A percentile compares a stretch with the other conserved stretches of the same genome.
Conservation (phyloP, 1,140 invertebrate genomes). For the Colletes latitarsis region DNA sequence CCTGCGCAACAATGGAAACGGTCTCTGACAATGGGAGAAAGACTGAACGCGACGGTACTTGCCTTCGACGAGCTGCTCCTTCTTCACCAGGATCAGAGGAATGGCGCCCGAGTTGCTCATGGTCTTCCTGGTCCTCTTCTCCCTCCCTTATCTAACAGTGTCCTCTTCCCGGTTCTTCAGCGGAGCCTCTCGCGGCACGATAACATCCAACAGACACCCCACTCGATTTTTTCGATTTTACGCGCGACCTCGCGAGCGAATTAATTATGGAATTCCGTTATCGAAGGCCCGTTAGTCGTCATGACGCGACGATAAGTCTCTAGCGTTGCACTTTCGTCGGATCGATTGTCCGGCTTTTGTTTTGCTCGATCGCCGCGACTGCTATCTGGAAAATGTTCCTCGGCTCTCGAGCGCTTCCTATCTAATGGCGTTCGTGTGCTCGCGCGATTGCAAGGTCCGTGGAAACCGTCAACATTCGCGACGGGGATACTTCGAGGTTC, state of each 20-base stretch:
- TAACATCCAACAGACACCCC: constrained; percentile 35
- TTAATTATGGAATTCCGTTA: constrained; percentile 11
- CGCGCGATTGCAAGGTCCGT: too few species aligned
- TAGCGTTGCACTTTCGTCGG: too few species aligned
- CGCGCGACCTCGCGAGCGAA: background rate
- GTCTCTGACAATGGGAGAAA: constrained; percentile 18
- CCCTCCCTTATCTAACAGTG: constrained; percentile 13
- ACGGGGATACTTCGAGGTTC: too few species aligned
- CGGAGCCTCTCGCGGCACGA: constrained; percentile 15
- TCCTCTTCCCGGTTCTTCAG: constrained; percentile 30
- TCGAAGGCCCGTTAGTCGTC: background rate
- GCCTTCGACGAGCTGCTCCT: constrained; percentile 75
- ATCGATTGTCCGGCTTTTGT: too few species aligned
- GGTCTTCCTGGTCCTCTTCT: background rate
- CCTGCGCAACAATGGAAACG: constrained; percentile 15
- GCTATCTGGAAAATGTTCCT: too few species aligned
- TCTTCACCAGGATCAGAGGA: constrained; percentile 74
- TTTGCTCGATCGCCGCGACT: too few species aligned
- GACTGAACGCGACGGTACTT: constrained; percentile 61
- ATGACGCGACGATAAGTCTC: background rate
- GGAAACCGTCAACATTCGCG: too few species aligned
- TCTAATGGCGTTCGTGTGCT: too few species aligned
- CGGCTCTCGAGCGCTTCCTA: too few species aligned
- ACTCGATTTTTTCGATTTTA: constrained; percentile 52
- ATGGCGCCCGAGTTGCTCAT: constrained; percentile 77